Conservation (phyloP, 2,113 vertebrate species). For the Engraulis encrasicolus region DNA sequence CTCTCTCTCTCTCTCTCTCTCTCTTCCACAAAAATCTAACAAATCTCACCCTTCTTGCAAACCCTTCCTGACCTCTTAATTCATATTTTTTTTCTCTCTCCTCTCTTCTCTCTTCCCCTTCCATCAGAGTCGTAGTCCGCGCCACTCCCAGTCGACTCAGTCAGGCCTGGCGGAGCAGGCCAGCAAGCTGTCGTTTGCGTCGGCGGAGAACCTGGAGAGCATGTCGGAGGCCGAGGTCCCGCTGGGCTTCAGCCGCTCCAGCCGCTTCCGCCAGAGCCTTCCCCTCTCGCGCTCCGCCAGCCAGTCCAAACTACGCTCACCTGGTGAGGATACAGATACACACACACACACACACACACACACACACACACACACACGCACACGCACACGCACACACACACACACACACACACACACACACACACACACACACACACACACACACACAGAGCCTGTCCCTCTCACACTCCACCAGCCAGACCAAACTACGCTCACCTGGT, state of each 20-base stretch:
- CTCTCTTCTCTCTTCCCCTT: slow-evolving; percentile 13
- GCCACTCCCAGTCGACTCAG: slow-evolving; percentile 94
- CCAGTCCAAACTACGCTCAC: slow-evolving; percentile 95
- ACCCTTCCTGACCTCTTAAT: no score
- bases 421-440: background rate
- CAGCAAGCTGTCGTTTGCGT: slow-evolving; percentile 95
- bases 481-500: no score
- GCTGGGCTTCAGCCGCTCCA: slow-evolving; percentile 96
- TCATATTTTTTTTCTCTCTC: no score
- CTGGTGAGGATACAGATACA: slow-evolving; percentile 77
- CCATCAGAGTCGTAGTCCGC: slow-evolving; percentile 89
- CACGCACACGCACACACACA: background rate
- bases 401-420: background rate
- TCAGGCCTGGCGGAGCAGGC: slow-evolving; percentile 96
- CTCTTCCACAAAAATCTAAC: no score
- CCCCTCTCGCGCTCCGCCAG: slow-evolving; percentile 95
- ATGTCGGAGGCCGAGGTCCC: slow-evolving; percentile 98
- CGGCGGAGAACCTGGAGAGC: slow-evolving; percentile 95
- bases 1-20: slow-evolving; percentile 54
- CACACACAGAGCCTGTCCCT: background rate
- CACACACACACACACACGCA: slow-evolving; percentile 5
- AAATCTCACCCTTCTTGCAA: no score
- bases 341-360: slow-evolving; percentile 19
- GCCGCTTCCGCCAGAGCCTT: slow-evolving; percentile 96
- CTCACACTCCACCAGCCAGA: background rate